Evolutionary conservation across 37 sponge, comb jelly and placozoan species (phyloP), one percentile per base, ranked within the genome.

Genomic region (Eunapius fragilis): DNA sequence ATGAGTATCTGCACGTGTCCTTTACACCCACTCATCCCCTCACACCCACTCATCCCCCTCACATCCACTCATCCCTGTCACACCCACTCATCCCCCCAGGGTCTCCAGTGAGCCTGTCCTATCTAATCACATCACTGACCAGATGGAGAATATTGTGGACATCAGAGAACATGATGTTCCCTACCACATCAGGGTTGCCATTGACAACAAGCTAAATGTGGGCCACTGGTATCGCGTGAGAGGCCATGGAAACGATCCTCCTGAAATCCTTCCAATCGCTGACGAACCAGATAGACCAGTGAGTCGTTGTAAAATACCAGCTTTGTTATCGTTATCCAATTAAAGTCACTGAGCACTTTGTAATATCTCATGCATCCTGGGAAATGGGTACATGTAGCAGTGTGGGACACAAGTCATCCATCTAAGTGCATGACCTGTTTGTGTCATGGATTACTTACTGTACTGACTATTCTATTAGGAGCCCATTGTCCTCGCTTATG

Each of bases 91-190:
- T 28, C 36, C 58, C 27, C 7, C 72, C 41, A 74, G 50, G 30
- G 74, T 47, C 74, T 36, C 25, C 37, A 49, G 72, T 35, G 47
- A 26, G 23, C 32, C 30, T 1, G 48, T 28, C 33, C 58, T 58
- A 19, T 19, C 58, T 17, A 72, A 13, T 35, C 76, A 34, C n/a
- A 31, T 85, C 14, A 74, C 85, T 1, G 86, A 89, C 80, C 95
- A 94, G 82, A 89, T 92, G 84, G 97, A 97, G n/a, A 95, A 95
- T 76, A 88, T 97, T 30, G 83, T 85, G 14, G 97, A 92, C 76
- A 95, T 97, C 36, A 78, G 99, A 45, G 99, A 99, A 69, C 87
- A 99, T 75, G 99, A 99, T 79, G 98, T 99, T 37, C 99, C 99
- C 25, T 99, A 99, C 75, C 98, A 99, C 73, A 92, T 99, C 17